A percentile compares a stretch with the other conserved stretches of the same genome.
These are phyloP conservation scores for Mobula hypostoma DNA, from an alignment of 2,113 vertebrate genomes.

Conservation along the genomic window DNA sequence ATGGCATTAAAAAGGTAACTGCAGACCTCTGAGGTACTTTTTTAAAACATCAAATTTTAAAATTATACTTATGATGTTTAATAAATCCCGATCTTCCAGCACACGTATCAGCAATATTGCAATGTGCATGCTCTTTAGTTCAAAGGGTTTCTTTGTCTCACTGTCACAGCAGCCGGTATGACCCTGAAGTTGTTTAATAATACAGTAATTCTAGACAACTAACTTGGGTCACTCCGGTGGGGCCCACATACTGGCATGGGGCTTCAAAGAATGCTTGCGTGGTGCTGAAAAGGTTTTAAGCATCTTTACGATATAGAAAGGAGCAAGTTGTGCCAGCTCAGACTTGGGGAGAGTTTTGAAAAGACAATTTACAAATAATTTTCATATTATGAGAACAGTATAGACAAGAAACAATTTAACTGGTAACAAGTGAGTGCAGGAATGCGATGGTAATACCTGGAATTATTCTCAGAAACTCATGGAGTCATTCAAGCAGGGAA, in stretches of 20 bases:
- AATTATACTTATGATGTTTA: slow-evolving; percentile 29
- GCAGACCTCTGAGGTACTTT: slow-evolving; percentile 23
- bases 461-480: not conserved
- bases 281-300: slow-evolving; percentile 3
- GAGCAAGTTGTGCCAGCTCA: not conserved
- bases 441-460: not conserved
- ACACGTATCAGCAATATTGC: not conserved
- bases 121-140: not conserved
- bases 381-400: not conserved
- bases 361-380: not conserved
- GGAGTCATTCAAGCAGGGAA: too few relatives aligned
- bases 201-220: slow-evolving; percentile 28
- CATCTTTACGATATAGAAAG: not conserved
- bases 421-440: not conserved
- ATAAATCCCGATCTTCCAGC: slow-evolving; percentile 23
- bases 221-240: slow-evolving; percentile 24
- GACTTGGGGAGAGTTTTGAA: not conserved
- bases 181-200: slow-evolving; percentile 23
- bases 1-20: slow-evolving; percentile 65
- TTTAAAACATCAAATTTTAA: slow-evolving; percentile 37
- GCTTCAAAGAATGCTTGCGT: slow-evolving; percentile 13
- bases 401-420: not conserved
- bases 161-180: not conserved
- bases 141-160: not conserved
- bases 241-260: not conserved